phyloP scores from a whole-genome alignment of 2,797 vertebrate genomes.

The Heliangelus exortis region DNA sequence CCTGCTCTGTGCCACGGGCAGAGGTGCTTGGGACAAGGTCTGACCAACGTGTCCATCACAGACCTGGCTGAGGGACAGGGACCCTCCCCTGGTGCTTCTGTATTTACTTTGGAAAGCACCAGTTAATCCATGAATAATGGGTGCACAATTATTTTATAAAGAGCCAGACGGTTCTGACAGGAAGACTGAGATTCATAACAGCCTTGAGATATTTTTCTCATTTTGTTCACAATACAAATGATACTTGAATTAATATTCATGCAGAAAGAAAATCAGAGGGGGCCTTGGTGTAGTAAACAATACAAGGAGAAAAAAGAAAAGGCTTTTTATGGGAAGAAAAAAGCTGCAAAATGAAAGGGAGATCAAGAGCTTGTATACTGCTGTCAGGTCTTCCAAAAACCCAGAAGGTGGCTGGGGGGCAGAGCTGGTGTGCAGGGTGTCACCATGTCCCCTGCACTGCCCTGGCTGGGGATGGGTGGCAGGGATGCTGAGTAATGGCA shows the following conservation, averaged over 20 bases:
- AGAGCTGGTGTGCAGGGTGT: background rate
- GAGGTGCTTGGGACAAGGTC: background rate
- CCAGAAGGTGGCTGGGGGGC: background rate
- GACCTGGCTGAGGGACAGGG: background rate
- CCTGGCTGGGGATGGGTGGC: background rate
- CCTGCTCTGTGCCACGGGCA: background rate
- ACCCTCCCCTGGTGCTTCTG: background rate
- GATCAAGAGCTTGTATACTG: background rate
- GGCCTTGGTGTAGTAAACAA: background rate
- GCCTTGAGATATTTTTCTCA: conserved; percentile 20
- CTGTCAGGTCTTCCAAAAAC: background rate
- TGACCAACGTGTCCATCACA: background rate
- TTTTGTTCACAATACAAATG: conserved; percentile 17
- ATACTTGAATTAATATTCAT: conserved; percentile 41
- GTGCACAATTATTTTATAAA: background rate
- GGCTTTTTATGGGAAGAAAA: background rate
- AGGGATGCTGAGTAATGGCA: background rate
- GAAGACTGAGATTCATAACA: background rate
- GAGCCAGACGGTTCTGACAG: background rate
- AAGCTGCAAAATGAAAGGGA: background rate
- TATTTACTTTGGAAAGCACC: background rate
- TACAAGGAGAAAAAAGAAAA: background rate
- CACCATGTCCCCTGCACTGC: background rate
- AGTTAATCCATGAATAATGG: background rate
- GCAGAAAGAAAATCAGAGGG: background rate